phyloP scores from a whole-genome alignment of 2,888 invertebrate species.

The Melanotus villosus region DNA sequence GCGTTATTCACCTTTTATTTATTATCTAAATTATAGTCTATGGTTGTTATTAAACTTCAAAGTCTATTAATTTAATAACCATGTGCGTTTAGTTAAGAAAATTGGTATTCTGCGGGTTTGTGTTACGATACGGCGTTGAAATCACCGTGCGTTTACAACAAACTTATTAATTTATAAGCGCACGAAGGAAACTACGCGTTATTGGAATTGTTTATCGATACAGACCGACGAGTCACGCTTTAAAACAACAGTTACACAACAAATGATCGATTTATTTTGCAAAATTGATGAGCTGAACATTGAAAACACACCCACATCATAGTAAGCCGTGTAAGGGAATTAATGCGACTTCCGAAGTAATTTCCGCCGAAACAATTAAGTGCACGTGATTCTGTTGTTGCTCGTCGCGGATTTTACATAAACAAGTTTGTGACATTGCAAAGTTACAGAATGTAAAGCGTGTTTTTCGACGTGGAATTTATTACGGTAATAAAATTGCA shows the following conservation, averaged over 20 bases:
- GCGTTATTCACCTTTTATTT: slow-evolving; percentile 18
- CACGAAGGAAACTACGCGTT: slow-evolving; percentile 31
- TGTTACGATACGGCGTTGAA: slow-evolving; percentile 32
- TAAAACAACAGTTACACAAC: slow-evolving; percentile 7
- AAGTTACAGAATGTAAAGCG: too few species aligned
- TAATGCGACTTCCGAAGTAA: not conserved
- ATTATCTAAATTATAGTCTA: slow-evolving; percentile 16
- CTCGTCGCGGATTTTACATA: not conserved
- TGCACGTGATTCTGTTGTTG: slow-evolving; percentile 6
- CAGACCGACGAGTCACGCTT: not conserved
- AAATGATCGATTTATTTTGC: not conserved
- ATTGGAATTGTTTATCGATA: slow-evolving; percentile 16
- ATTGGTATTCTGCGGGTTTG: slow-evolving; percentile 25
- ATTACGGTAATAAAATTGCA: too few species aligned
- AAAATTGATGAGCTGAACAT: not conserved
- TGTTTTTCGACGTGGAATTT: too few species aligned
- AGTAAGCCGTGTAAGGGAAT: not conserved
- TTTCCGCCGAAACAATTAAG: not conserved
- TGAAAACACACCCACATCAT: not conserved
- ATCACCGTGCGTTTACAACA: slow-evolving; percentile 15
- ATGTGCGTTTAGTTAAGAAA: slow-evolving; percentile 23
- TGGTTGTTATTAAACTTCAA: slow-evolving; percentile 12
- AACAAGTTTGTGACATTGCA: not conserved
- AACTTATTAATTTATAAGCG: not conserved
- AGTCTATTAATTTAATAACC: slow-evolving; percentile 23